Conservation (phyloP, 2,888 invertebrate genomes). For the Drosophila picticornis region DNA sequence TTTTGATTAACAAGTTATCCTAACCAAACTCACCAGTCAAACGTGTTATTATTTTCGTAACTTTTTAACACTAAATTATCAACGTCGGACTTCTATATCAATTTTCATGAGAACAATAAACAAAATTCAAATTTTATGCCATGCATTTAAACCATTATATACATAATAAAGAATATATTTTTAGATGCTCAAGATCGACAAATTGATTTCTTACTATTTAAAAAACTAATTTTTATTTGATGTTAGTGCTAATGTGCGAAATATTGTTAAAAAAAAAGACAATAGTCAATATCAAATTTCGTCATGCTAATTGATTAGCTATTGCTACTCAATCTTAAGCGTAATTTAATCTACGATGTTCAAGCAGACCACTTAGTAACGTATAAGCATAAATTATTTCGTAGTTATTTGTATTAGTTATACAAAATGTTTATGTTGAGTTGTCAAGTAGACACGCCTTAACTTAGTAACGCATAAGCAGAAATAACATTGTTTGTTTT, state of each 20-base stretch:
- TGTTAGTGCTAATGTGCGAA: background rate
- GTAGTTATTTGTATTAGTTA: slow-evolving; percentile 7
- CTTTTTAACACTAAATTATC: background rate
- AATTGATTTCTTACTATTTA: background rate
- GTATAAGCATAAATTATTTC: slow-evolving; percentile 24
- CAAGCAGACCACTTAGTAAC: slow-evolving; percentile 9
- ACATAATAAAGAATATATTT: background rate
- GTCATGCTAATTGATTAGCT: slow-evolving; percentile 9
- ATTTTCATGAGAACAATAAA: background rate
- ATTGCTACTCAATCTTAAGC: slow-evolving; percentile 10
- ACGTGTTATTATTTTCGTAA: background rate
- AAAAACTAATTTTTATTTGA: slow-evolving; percentile 1
- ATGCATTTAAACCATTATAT: background rate
- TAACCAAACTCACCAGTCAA: background rate
- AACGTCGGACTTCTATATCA: background rate
- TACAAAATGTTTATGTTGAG: slow-evolving; percentile 35
- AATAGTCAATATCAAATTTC: slow-evolving; percentile 40
- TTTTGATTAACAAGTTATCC: background rate
- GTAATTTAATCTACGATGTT: slow-evolving; percentile 21
- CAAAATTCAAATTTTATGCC: background rate
- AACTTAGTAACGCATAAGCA: slow-evolving; percentile 22
- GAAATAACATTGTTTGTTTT: slow-evolving; percentile 14
- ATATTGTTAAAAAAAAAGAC: background rate
- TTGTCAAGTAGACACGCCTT: slow-evolving; percentile 30
- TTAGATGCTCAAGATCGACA: background rate